Conservation (phyloP, 2,113 vertebrate species). For the Dicerorhinus sumatrensis region DNA sequence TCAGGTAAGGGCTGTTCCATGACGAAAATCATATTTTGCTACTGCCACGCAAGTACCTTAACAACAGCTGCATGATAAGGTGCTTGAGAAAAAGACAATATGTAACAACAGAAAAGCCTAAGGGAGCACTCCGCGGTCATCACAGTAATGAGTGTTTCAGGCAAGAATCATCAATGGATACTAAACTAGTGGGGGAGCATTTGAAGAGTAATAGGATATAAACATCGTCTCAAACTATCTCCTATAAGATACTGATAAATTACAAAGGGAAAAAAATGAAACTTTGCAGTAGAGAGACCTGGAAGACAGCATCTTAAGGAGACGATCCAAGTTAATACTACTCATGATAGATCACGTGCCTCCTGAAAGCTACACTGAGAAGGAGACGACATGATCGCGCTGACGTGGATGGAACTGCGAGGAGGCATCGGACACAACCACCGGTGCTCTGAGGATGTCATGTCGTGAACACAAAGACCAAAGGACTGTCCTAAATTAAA, state of each 20-base stretch:
- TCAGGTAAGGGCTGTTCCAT: neutral
- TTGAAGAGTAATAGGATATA: neutral
- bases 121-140: neutral
- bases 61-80: neutral
- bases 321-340: too few relatives aligned
- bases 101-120: neutral
- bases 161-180: neutral
- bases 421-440: too few relatives aligned
- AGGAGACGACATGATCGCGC: too few relatives aligned
- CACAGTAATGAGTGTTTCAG: neutral
- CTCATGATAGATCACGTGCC: too few relatives aligned
- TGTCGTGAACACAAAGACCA: rapidly evolving
- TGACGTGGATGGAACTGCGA: too few relatives aligned
- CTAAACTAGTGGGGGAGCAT: neutral
- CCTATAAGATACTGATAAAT: too few relatives aligned
- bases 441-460: neutral
- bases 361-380: neutral
- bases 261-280: too few relatives aligned
- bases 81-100: neutral
- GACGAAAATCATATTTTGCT: neutral
- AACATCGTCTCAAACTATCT: neutral
- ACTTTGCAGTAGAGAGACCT: too few relatives aligned
- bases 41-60: neutral
- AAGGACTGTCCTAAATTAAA: neutral
- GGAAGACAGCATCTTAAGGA: neutral